Conservation (phyloP, 2,888 invertebrate genomes). For the Deroplatys truncata region DNA sequence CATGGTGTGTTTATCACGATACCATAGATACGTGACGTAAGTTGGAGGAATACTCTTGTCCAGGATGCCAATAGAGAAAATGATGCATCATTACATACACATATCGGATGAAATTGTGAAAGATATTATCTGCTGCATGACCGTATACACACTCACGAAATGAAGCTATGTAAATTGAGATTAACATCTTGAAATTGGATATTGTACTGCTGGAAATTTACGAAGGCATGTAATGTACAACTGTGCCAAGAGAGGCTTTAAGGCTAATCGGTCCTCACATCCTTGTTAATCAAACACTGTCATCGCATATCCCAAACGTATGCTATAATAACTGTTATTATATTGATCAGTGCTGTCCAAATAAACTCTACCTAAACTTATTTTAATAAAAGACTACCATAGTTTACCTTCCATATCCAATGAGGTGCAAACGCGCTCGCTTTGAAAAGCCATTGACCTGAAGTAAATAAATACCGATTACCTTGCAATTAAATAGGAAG, state of each 20-base stretch:
- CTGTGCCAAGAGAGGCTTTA: not conserved
- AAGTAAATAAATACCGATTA: not conserved
- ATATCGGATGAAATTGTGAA: constrained; percentile 12
- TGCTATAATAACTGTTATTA: constrained; percentile 13
- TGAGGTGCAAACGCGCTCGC: not conserved
- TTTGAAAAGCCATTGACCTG: not conserved
- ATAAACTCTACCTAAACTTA: not conserved
- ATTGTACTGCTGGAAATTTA: not conserved
- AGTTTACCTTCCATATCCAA: not conserved
- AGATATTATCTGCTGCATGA: constrained; percentile 11
- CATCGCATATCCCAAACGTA: constrained; percentile 1
- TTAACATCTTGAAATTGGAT: constrained; percentile 26
- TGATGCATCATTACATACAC: constrained; percentile 18
- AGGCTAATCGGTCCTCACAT: constrained; percentile 12
- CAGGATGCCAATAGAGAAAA: constrained; percentile 8
- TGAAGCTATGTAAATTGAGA: constrained; percentile 28
- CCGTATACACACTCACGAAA: not conserved
- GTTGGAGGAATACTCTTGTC: not conserved
- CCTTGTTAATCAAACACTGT: constrained; percentile 20
- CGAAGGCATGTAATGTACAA: not conserved
- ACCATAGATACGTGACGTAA: constrained; percentile 18
- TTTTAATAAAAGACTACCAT: not conserved
- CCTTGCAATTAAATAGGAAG: not conserved
- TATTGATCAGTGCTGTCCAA: constrained; percentile 19
- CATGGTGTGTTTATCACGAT: constrained; percentile 20